Percentiles rank a stretch among this genome's conserved stretches.
These are phyloP conservation scores for Anguilla rostrata DNA, from an alignment of 2,113 vertebrate genomes.

Conservation along the genomic window DNA sequence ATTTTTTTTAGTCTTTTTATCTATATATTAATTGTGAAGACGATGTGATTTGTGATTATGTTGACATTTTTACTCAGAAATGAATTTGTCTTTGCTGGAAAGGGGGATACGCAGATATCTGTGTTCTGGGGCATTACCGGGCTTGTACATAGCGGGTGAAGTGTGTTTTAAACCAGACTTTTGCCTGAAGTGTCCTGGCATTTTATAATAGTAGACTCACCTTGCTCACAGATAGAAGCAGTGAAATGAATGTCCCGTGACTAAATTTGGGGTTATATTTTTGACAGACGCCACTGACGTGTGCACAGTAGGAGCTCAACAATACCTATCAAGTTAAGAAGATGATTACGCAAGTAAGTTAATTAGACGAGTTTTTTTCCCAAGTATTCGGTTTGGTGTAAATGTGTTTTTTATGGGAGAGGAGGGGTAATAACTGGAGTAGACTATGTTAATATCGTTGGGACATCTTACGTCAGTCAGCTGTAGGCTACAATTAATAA, in stretches of 20 bases:
- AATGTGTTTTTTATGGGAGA: neutral
- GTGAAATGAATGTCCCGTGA: conserved; percentile 75
- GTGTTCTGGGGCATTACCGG: neutral
- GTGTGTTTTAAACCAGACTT: neutral
- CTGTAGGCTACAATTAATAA: neutral
- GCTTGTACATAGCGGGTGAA: neutral
- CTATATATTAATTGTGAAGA: neutral
- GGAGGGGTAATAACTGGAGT: neutral
- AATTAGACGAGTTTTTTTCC: neutral
- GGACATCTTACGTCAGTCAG: neutral
- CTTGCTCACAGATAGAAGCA: conserved; percentile 19
- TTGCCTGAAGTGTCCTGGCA: neutral
- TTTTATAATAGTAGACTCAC: neutral
- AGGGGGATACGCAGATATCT: neutral
- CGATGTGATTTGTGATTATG: neutral
- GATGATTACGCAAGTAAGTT: conserved; percentile 69
- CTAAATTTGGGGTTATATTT: conserved; percentile 76
- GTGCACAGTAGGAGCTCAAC: conserved; percentile 79
- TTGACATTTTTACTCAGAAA: neutral
- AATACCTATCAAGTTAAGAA: conserved; percentile 81
- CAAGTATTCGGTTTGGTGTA: neutral
- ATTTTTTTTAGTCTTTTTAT: no score
- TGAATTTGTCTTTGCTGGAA: conserved; percentile 10
- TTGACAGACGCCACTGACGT: conserved; percentile 81
- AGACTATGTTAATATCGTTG: neutral